Conservation (phyloP, 1,140 invertebrate genomes). For the Manduca sexta region DNA sequence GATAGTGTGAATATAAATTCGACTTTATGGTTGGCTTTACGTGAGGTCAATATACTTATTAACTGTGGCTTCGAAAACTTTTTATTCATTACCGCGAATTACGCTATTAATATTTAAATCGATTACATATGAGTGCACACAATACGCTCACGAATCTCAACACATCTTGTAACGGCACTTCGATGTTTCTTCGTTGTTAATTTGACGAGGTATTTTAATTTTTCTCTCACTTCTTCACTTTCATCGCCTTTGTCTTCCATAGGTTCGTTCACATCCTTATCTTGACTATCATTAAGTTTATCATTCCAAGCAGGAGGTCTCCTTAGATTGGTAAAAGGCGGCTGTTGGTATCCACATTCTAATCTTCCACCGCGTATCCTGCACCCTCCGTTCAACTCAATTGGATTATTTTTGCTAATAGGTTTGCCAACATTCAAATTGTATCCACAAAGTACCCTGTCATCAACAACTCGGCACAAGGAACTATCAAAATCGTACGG, state of each 20-base stretch:
- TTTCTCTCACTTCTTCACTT: not conserved
- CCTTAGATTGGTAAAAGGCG: constrained; percentile 34
- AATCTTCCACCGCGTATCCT: constrained; percentile 37
- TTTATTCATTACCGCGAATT: not conserved
- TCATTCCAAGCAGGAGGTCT: constrained; percentile 34
- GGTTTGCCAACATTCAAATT: constrained; percentile 40
- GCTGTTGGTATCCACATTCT: constrained; percentile 50
- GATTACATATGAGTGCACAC: constrained; percentile 28
- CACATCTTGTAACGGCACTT: constrained; percentile 24
- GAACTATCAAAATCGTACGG: constrained; percentile 51
- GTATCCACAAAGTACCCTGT: constrained; percentile 52
- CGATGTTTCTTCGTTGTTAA: constrained; percentile 6
- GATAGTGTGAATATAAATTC: not conserved
- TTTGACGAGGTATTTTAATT: not conserved
- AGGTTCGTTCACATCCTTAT: not conserved
- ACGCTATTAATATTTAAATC: not conserved
- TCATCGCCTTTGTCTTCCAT: not conserved
- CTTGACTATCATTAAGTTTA: not conserved
- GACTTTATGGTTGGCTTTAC: not conserved
- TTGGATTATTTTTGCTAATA: constrained; percentile 8
- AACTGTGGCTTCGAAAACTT: not conserved
- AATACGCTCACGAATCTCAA: constrained; percentile 35
- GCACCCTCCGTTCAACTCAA: constrained; percentile 36
- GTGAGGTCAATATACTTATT: not conserved
- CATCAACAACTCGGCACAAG: constrained; percentile 38